Base-by-base conservation (phyloP, 1,140 invertebrate genomes). In the Drosophila ambigua region DNA sequence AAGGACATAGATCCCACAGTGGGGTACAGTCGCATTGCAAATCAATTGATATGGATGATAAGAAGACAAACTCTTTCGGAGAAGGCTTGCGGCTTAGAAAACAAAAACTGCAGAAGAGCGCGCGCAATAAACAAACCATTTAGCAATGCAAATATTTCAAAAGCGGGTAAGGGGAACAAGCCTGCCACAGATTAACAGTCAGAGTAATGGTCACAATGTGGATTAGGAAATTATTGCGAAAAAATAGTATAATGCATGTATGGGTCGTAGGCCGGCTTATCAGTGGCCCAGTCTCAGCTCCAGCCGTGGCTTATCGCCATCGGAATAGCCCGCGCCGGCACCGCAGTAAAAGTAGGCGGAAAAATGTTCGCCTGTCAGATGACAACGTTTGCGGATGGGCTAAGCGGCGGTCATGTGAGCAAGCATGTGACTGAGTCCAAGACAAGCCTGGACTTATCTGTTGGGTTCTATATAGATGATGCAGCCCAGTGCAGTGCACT, bases 351-450 rank as follows among this genome's bases (percentile, higher is more conserved):
- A 74, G 43, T 51, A 49, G 72, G 51, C 46, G 41, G 35, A 31
- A 31, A 31, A 52, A 31, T 23, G n/a, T 28, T 16, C 11, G 28
- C 20, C 44, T n/a, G 60, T 62, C 44, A 35, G 62, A 44, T 15
- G 28, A 63, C 60, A 52, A 58, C 68, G 64, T 71, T 71, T 71
- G 43, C 67, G 52, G 44, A 69, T 67, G 62, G 65, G 23, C 67
- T 69, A 69, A 68, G 64, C 26, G 16, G 28, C 53, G 8, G 45
- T 75, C 72, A 75, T 75, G 72, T 75, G 72, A 66, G 72, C 54
- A 20, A 49, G 43, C 72, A 75, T 75, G 72, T 75, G 72, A 75
- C 72, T 66, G 48, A 24, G 2, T 45, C 43, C 54, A 39, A 23
- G 46, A 23, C 46, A 31, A 39, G 67, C 49, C 43, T 75, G 75